phyloP scores from a whole-genome alignment of 2,888 invertebrate genomes.

The Drosophila differens region DNA sequence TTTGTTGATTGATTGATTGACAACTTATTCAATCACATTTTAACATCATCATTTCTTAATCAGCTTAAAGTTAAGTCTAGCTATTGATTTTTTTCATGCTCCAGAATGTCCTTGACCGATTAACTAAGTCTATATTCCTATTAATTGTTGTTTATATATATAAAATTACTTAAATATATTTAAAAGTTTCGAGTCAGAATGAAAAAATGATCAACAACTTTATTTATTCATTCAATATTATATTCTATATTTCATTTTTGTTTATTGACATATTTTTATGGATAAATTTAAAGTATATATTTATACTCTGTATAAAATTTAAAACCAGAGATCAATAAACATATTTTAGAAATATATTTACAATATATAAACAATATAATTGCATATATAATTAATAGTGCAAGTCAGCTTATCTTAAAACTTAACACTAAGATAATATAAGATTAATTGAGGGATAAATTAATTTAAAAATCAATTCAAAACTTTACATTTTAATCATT shows the following conservation, averaged over 20 bases:
- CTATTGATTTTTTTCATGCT: too few species aligned
- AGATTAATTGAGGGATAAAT: neutral
- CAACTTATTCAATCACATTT: neutral
- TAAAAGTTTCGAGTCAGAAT: neutral
- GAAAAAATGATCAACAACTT: fast-evolving
- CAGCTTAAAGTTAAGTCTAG: neutral
- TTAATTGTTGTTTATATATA: neutral
- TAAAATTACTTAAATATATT: neutral
- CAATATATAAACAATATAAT: neutral
- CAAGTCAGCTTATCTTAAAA: neutral
- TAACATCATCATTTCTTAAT: neutral
- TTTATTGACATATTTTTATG: neutral
- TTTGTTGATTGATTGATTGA: neutral
- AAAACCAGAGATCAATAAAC: neutral
- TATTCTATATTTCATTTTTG: neutral
- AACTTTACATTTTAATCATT: neutral
- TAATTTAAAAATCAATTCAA: neutral
- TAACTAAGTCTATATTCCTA: neutral
- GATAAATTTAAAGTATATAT: too few species aligned
- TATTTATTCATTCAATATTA: neutral
- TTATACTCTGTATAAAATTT: neutral
- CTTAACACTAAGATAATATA: neutral
- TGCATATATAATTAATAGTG: neutral
- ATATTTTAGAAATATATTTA: neutral
- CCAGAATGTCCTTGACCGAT: neutral